These are phyloP conservation scores for Arctocebus calabarensis DNA, from an alignment of 2,797 vertebrate species.

Conservation along the genomic window DNA sequence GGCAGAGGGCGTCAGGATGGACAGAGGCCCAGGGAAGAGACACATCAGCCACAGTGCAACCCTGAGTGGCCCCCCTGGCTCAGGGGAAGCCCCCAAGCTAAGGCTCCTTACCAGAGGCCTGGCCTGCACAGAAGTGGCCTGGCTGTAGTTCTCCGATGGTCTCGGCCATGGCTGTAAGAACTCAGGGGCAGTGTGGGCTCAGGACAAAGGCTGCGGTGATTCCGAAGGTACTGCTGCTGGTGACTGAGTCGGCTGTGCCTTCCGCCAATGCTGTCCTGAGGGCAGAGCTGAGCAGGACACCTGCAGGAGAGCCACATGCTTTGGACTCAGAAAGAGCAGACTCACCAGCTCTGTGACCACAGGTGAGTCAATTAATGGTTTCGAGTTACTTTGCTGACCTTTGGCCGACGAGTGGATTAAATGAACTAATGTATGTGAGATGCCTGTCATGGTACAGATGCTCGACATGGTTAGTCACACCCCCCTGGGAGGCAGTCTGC, in stretches of 20 bases:
- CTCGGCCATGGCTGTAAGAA: background rate
- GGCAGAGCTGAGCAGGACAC: accelerated
- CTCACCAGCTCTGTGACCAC: background rate
- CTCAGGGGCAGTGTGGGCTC: accelerated
- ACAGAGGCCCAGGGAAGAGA: accelerated
- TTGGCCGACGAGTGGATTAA: background rate
- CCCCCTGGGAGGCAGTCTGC: background rate
- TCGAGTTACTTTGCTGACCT: background rate
- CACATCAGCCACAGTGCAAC: no score
- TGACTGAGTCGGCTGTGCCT: background rate
- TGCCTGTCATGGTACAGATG: background rate
- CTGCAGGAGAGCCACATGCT: accelerated
- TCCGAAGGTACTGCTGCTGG: no score
- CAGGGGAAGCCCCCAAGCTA: background rate
- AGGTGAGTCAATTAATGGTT: background rate
- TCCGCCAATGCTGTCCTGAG: background rate
- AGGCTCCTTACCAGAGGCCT: background rate
- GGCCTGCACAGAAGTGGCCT: background rate
- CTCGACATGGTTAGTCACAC: background rate
- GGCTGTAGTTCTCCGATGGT: accelerated
- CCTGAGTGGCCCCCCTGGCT: background rate
- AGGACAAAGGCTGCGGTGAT: accelerated
- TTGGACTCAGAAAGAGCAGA: background rate
- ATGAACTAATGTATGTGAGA: background rate
- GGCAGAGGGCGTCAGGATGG: background rate